Conservation (phyloP, 2,797 vertebrate genomes). For the Gephyroberyx darwinii region DNA sequence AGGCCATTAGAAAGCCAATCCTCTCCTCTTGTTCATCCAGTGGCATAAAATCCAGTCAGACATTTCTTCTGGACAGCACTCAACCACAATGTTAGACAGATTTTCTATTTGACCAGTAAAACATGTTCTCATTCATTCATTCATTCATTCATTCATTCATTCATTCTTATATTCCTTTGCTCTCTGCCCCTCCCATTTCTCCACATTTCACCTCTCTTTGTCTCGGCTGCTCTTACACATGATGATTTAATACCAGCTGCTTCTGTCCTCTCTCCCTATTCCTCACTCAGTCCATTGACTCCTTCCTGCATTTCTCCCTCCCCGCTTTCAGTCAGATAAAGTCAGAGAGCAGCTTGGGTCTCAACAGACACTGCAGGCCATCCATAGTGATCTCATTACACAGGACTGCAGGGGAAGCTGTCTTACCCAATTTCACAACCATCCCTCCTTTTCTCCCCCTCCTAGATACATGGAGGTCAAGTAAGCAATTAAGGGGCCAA, state of each 20-base stretch:
- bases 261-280: slow-evolving; percentile 23
- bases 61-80: slow-evolving; percentile 52
- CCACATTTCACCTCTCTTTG: slow-evolving; percentile 45
- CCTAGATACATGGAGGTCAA: slow-evolving; percentile 72
- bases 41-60: slow-evolving; percentile 55
- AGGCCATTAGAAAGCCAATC: slow-evolving; percentile 61
- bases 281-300: not conserved
- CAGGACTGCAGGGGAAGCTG: slow-evolving; percentile 74
- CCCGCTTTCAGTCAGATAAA: slow-evolving; percentile 61
- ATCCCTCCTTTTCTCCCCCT: slow-evolving; percentile 52
- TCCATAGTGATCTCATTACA: slow-evolving; percentile 78
- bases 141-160: slow-evolving; percentile 22
- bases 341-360: slow-evolving; percentile 68
- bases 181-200: slow-evolving; percentile 39
- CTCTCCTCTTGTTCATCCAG: slow-evolving; percentile 56
- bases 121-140: slow-evolving; percentile 52
- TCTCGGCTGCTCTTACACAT: slow-evolving; percentile 1
- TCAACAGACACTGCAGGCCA: slow-evolving; percentile 69
- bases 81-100: slow-evolving; percentile 65
- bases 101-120: slow-evolving; percentile 24
- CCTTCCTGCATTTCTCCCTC: not conserved
- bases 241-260: slow-evolving; percentile 69
- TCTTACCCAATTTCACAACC: slow-evolving; percentile 76
- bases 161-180: slow-evolving; percentile 3
- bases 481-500: slow-evolving; percentile 77